phyloP scores from a whole-genome alignment of 2,113 vertebrate genomes.

The Sylvia atricapilla region DNA sequence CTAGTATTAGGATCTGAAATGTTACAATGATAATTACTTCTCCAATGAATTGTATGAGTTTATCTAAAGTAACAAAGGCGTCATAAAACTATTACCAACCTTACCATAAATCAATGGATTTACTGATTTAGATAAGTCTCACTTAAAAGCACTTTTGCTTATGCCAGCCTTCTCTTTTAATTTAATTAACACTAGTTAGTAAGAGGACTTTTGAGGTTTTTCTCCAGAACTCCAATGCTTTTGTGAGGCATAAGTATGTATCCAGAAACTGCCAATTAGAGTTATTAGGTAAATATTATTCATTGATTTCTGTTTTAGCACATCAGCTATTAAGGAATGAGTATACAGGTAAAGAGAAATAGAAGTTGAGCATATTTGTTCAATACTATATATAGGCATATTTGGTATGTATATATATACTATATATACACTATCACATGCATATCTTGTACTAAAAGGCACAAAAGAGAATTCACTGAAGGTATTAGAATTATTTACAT shows the following conservation, averaged over 20 bases:
- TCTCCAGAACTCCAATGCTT: conserved; percentile 7
- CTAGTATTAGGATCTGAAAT: conserved; percentile 42
- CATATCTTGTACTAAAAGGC: not conserved
- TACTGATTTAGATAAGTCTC: not conserved
- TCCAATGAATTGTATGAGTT: not conserved
- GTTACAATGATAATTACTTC: conserved; percentile 22
- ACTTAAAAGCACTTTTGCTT: not conserved
- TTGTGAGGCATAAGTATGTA: not conserved
- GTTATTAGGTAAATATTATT: not conserved
- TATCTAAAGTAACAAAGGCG: conserved; percentile 42
- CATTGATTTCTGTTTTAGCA: not conserved
- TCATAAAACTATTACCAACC: not conserved
- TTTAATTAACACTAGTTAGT: not conserved
- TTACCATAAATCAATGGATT: not conserved
- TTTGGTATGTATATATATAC: not conserved
- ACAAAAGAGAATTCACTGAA: not conserved
- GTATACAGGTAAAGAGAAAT: not conserved
- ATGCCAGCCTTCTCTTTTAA: not conserved
- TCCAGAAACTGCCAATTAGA: not conserved
- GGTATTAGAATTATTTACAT: not conserved
- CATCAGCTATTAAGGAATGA: not conserved
- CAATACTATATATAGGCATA: not conserved
- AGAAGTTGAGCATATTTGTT: not conserved
- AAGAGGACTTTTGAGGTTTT: conserved; percentile 7
- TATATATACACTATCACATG: not conserved